Base-by-base conservation (phyloP, 1,140 invertebrate species). In the Choristoneura fumiferana region DNA sequence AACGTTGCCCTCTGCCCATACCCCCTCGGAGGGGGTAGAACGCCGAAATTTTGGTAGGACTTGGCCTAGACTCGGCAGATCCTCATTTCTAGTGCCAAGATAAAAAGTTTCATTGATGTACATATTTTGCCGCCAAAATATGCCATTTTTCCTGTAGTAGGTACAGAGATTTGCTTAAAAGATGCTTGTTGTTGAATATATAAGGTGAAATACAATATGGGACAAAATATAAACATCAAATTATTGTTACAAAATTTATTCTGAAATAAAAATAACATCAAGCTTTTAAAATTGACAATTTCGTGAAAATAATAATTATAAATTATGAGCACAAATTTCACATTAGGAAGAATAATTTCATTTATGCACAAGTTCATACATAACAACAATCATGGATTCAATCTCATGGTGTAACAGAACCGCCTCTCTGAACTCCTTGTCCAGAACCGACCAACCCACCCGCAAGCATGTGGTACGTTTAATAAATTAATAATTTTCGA, bases 241-340 rank as follows among this genome's bases (percentile, higher is more conserved):
- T 13, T 53, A 53, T 80, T 73, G 67, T 81, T 84, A 82, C 65
- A 86, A 88, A 88, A 84, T 83, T 87, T 85, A 83, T 84, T 86
- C 69, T 72, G 76, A 84, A 87, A 83, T 85, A 79, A 86, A 86
- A 84, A 80, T 82, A 88, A 86, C 83, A 86, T 84, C 74, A 88
- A 88, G 85, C 85, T 71, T 84, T 79, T 76, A 80, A 84, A 88
- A 88, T 87, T 87, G 84, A 87, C 84, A 85, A 71, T 78, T 63
- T 68, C 68, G 67, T 76, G 67, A 68, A 85, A 88, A 83, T 78
- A 69, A 78, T 80, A 78, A 34, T 66, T 76, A 81, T 75, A 81
- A 84, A 75, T 84, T 77, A 81, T 84, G 81, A 88, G 81, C 82
- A 86, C 71, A 80, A 55, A 71, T 78, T 82, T 84, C 69, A 80